A percentile compares a stretch with the other conserved stretches of the same genome.
Evolutionary conservation across 2,888 invertebrate species (phyloP).

Genomic region (Athalia cordata): DNA sequence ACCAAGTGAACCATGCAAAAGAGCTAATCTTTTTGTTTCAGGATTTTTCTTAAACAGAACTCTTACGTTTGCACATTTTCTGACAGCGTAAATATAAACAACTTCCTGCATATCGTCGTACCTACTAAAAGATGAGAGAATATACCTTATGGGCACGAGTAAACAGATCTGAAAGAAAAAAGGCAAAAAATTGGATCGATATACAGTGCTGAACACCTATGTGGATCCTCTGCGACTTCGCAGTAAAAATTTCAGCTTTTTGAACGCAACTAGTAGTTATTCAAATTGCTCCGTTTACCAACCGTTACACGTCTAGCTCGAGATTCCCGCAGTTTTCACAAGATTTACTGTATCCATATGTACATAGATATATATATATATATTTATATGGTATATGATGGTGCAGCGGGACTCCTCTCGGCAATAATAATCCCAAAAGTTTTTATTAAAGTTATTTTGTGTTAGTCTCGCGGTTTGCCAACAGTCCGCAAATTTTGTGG

Average conservation of each 20-base stretch:
- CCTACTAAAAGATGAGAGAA: too few relatives aligned
- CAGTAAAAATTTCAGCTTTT: constrained; percentile 22
- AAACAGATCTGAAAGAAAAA: neutral
- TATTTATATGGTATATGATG: neutral
- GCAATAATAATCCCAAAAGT: constrained; percentile 25
- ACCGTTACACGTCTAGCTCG: constrained; percentile 40
- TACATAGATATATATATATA: neutral
- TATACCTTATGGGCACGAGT: too few relatives aligned
- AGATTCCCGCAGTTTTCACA: constrained; percentile 28
- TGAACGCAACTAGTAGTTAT: constrained; percentile 43
- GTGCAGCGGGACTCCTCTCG: constrained; percentile 23
- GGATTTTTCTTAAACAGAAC: too few relatives aligned
- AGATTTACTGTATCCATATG: constrained; percentile 2
- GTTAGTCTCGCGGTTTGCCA: constrained; percentile 16
- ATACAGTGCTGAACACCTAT: too few relatives aligned
- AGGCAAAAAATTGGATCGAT: too few relatives aligned
- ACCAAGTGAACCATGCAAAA: too few relatives aligned
- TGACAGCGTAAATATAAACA: too few relatives aligned
- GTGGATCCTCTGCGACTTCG: neutral
- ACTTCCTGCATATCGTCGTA: too few relatives aligned
- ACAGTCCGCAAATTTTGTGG: constrained; percentile 18
- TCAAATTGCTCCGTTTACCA: constrained; percentile 43
- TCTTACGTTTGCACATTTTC: too few relatives aligned
- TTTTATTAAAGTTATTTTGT: constrained; percentile 23
- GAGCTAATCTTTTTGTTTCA: too few relatives aligned